Percentiles rank a stretch among this genome's conserved stretches.
Conservation (phyloP, 2,888 invertebrate genomes). For the Orchestes rusci region DNA sequence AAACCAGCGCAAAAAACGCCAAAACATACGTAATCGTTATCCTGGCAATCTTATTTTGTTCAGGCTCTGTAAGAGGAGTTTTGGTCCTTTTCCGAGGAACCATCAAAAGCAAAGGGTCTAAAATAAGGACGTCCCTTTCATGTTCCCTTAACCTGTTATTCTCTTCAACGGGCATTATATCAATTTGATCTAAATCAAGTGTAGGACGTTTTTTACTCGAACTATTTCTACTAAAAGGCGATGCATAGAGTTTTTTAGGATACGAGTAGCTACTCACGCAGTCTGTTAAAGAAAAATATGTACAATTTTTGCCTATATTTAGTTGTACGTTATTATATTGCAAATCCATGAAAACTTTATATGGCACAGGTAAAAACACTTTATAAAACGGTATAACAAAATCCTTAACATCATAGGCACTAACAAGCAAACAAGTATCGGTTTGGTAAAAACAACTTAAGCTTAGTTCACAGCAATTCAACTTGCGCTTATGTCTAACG, state of each 20-base stretch:
- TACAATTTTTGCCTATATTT: too few relatives aligned
- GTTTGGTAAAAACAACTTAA: slow-evolving; percentile 27
- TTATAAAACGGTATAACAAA: too few relatives aligned
- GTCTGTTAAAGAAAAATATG: slow-evolving; percentile 7
- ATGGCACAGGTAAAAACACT: too few relatives aligned
- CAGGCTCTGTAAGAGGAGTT: slow-evolving; percentile 36
- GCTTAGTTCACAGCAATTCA: slow-evolving; percentile 25
- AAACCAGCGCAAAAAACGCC: slow-evolving; percentile 48
- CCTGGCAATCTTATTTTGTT: slow-evolving; percentile 47
- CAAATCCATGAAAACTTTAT: slow-evolving; percentile 23
- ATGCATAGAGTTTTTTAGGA: slow-evolving; percentile 10
- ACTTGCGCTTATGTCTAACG: slow-evolving; percentile 31
- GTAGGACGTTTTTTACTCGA: slow-evolving; percentile 20
- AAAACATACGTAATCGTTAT: slow-evolving; percentile 52
- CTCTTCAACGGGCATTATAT: slow-evolving; percentile 38
- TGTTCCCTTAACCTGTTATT: slow-evolving; percentile 18
- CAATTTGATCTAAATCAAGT: slow-evolving; percentile 35
- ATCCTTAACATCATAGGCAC: slow-evolving; percentile 4
- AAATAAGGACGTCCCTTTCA: slow-evolving; percentile 31
- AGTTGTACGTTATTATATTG: too few relatives aligned
- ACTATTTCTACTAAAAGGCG: slow-evolving; percentile 19
- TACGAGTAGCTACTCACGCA: slow-evolving; percentile 11
- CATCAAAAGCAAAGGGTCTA: slow-evolving; percentile 48
- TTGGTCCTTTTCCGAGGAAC: slow-evolving; percentile 39
- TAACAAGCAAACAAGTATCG: slow-evolving; percentile 24